Evolutionary conservation across 2,797 vertebrate species (phyloP).

Genomic region (Gambusia yucatana): DNA sequence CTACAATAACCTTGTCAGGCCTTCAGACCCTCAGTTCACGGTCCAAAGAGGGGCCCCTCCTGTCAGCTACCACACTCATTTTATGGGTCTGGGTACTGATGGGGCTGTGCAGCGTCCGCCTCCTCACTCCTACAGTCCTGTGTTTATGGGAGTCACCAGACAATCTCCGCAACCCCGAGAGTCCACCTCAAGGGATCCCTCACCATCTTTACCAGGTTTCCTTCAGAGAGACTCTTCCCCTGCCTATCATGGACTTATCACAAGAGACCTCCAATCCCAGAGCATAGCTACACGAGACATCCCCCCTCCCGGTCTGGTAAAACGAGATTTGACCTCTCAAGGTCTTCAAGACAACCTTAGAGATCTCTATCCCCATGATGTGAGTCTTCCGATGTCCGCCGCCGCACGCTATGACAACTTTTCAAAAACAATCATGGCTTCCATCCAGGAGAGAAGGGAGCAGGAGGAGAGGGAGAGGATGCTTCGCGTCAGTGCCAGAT

Average conservation of each 20-base stretch:
- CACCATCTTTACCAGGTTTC: conserved; percentile 71
- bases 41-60: conserved; percentile 79
- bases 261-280: conserved; percentile 63
- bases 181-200: conserved; percentile 81
- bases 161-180: conserved; percentile 82
- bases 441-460: conserved; percentile 91
- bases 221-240: conserved; percentile 69
- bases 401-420: conserved; percentile 91
- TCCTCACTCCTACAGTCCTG: conserved; percentile 87
- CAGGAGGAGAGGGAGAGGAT: conserved; percentile 89
- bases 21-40: conserved; percentile 79
- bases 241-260: conserved; percentile 61
- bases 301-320: conserved; percentile 43
- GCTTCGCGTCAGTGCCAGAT: conserved; percentile 79
- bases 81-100: conserved; percentile 85
- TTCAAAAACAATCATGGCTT: conserved; percentile 92
- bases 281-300: conserved; percentile 54
- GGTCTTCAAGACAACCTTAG: conserved; percentile 56
- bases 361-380: conserved; percentile 53
- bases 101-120: conserved; percentile 79
- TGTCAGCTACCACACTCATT: conserved; percentile 86
- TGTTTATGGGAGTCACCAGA: conserved; percentile 78
- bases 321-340: conserved; percentile 50
- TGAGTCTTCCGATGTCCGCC: conserved; percentile 56
- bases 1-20: conserved; percentile 89